These are phyloP conservation scores for Scolopax mira DNA, from an alignment of 2,113 vertebrate genomes.

Conservation along the genomic window DNA sequence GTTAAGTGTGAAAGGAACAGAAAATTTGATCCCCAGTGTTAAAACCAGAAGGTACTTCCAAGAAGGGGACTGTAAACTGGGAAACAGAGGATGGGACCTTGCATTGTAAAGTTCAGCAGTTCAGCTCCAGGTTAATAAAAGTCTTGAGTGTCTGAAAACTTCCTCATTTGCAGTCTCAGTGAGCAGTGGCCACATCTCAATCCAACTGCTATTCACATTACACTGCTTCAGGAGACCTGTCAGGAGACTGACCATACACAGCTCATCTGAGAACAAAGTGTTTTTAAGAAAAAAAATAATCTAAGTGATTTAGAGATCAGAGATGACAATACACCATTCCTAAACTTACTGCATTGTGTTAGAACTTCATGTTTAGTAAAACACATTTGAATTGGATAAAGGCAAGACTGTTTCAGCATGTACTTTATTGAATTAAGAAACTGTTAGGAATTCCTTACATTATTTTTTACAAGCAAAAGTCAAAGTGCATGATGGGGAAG, in stretches of 20 bases:
- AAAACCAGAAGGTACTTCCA: neutral
- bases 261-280: neutral
- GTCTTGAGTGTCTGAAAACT: neutral
- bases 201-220: neutral
- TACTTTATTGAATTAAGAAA: slow-evolving; percentile 40
- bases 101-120: neutral
- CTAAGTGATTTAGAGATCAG: neutral
- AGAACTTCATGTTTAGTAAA: neutral
- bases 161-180: neutral
- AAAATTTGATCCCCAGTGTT: neutral
- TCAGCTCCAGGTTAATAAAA: neutral
- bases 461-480: slow-evolving; percentile 14
- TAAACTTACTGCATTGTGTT: neutral
- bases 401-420: neutral
- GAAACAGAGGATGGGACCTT: neutral
- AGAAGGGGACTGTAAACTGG: neutral
- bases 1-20: neutral
- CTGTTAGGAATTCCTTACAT: neutral
- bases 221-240: neutral
- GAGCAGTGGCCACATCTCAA: neutral
- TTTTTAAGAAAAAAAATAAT: neutral
- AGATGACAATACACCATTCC: neutral
- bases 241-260: neutral
- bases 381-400: neutral
- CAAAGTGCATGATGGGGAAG: neutral